phyloP scores from a whole-genome alignment of 2,888 invertebrate genomes.

The Leucophenga maculata region DNA sequence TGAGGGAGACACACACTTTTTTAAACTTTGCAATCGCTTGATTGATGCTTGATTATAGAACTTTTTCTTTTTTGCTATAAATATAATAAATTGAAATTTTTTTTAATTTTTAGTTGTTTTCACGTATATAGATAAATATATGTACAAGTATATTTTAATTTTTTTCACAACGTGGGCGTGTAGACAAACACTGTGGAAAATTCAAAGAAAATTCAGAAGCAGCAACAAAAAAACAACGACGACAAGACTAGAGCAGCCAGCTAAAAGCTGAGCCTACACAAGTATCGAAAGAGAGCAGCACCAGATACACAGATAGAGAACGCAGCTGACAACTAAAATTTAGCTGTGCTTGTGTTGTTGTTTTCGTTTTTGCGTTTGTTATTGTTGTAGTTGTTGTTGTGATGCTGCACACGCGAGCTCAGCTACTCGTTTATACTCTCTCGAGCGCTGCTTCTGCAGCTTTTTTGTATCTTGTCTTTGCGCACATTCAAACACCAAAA shows the following conservation, averaged over 20 bases:
- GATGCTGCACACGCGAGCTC: slow-evolving; percentile 16
- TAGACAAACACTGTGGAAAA: slow-evolving; percentile 61
- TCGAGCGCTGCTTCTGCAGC: slow-evolving; percentile 25
- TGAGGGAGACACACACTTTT: too few species aligned
- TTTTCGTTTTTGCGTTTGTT: too few species aligned
- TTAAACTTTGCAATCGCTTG: background rate
- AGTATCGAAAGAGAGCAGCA: background rate
- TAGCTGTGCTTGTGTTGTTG: too few species aligned
- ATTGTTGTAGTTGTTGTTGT: slow-evolving; percentile 5
- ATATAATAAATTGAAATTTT: background rate
- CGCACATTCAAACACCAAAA: slow-evolving; percentile 41
- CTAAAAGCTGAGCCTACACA: slow-evolving; percentile 20
- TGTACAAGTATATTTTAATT: too few species aligned
- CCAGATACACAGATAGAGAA: background rate
- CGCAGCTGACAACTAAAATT: slow-evolving; percentile 6
- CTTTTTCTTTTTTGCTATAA: slow-evolving; percentile 16
- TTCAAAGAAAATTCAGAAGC: slow-evolving; percentile 46
- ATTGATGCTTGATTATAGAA: background rate
- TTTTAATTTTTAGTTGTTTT: background rate
- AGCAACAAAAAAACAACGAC: slow-evolving; percentile 46
- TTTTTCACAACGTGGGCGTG: slow-evolving; percentile 53
- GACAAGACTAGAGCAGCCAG: slow-evolving; percentile 17
- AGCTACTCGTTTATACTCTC: slow-evolving; percentile 35
- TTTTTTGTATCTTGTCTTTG: slow-evolving; percentile 10
- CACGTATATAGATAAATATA: too few species aligned